Evolutionary conservation across 1,140 invertebrate genomes (phyloP).

Genomic region (Drosophila chauvacae): DNA sequence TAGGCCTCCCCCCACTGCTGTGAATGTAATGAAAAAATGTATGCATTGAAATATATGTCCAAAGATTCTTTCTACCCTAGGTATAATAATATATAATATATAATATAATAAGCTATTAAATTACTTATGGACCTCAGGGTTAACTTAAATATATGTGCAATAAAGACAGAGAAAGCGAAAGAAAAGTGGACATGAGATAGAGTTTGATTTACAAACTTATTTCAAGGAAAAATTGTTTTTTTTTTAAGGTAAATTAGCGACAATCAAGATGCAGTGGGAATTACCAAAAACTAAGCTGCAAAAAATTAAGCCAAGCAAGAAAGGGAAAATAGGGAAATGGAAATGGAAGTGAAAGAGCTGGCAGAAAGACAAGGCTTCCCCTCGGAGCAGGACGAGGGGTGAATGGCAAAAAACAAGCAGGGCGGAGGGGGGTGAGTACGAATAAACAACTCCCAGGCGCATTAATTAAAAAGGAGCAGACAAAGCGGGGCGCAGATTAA

Average conservation of each 20-base stretch:
- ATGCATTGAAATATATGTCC: constrained; percentile 27
- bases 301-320: constrained; percentile 10
- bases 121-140: background rate
- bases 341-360: background rate
- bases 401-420: background rate
- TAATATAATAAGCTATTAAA: constrained; percentile 28
- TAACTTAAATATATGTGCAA: background rate
- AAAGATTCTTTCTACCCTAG: constrained; percentile 17
- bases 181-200: no score
- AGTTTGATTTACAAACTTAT: background rate
- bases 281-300: constrained; percentile 23
- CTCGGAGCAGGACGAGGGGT: background rate
- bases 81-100: no score
- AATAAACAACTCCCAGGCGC: constrained; percentile 67
- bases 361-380: constrained; percentile 22
- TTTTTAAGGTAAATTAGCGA: background rate
- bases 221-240: no score
- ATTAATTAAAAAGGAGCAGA: constrained; percentile 81
- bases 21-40: constrained; percentile 2
- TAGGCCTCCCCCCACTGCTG: constrained; percentile 21
- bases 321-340: background rate
- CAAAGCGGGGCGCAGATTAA: constrained; percentile 80
- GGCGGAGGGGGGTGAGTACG: constrained; percentile 14
- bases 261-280: constrained; percentile 30
- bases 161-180: background rate